Conservation (phyloP, 2,113 vertebrate species). For the Misgurnus anguillicaudatus region DNA sequence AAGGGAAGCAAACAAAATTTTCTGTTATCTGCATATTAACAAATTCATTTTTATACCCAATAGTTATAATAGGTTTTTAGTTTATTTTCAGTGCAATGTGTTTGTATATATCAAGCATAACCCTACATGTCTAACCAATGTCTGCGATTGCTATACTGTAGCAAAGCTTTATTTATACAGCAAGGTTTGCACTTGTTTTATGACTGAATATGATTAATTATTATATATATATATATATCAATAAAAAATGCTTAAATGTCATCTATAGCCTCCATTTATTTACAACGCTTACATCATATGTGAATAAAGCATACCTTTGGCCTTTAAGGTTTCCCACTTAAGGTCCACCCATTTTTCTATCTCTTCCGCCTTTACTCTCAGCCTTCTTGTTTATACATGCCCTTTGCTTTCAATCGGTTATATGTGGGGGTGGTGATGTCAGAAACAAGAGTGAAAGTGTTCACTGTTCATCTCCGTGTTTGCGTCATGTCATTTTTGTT, state of each 20-base stretch:
- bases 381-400: background rate
- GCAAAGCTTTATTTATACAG: constrained; percentile 44
- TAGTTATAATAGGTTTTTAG: background rate
- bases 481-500: background rate
- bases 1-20: background rate
- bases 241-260: constrained; percentile 22
- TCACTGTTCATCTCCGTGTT: background rate
- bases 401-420: background rate
- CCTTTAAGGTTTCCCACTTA: background rate
- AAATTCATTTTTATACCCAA: background rate
- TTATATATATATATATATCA: constrained; percentile 2
- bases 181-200: constrained; percentile 39
- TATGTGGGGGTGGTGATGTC: background rate
- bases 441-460: background rate
- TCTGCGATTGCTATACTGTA: constrained; percentile 2
- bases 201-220: background rate
- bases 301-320: too few species aligned
- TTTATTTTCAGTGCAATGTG: constrained; percentile 3
- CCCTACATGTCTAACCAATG: background rate
- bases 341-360: background rate
- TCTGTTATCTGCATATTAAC: background rate
- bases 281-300: background rate
- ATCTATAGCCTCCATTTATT: background rate
- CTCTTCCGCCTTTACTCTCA: background rate
- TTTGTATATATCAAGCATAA: constrained; percentile 1